A percentile compares a stretch with the other conserved stretches of the same genome.
Conservation (phyloP, 1,140 invertebrate genomes). For the Bombus polaris region DNA sequence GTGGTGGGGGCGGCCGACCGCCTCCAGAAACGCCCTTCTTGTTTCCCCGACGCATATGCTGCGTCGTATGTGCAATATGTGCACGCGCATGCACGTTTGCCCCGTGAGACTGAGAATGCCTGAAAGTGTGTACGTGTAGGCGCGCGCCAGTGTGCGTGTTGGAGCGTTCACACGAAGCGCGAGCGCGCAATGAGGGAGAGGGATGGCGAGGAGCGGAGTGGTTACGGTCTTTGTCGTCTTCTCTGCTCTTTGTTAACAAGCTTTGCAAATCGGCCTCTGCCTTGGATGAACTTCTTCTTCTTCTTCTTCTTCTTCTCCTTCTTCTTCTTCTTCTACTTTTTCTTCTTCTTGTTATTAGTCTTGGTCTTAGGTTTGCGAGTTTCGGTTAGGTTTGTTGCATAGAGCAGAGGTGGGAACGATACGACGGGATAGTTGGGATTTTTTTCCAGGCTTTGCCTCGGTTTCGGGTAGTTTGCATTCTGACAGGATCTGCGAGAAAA, state of each 20-base stretch:
- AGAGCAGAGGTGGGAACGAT: too few species aligned
- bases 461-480: too few species aligned
- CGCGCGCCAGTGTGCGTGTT: background rate
- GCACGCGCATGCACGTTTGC: conserved; percentile 30
- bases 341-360: background rate
- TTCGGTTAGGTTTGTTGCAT: too few species aligned
- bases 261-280: conserved; percentile 30
- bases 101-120: background rate
- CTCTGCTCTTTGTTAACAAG: conserved; percentile 47
- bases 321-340: background rate
- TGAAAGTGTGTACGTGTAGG: background rate
- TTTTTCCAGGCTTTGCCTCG: background rate
- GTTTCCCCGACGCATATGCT: conserved; percentile 53
- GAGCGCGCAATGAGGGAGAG: conserved; percentile 21
- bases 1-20: conserved; percentile 78
- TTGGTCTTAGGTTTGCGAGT: background rate
- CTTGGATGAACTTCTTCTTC: background rate
- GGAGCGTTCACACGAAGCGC: background rate
- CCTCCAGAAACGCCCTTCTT: conserved; percentile 82
- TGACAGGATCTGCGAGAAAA: too few species aligned
- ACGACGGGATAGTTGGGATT: background rate
- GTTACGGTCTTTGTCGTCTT: conserved; percentile 51
- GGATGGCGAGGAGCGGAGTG: conserved; percentile 15
- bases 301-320: background rate
- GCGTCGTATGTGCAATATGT: conserved; percentile 49